Conservation (phyloP, 2,113 vertebrate genomes). For the Holacanthus passer region DNA sequence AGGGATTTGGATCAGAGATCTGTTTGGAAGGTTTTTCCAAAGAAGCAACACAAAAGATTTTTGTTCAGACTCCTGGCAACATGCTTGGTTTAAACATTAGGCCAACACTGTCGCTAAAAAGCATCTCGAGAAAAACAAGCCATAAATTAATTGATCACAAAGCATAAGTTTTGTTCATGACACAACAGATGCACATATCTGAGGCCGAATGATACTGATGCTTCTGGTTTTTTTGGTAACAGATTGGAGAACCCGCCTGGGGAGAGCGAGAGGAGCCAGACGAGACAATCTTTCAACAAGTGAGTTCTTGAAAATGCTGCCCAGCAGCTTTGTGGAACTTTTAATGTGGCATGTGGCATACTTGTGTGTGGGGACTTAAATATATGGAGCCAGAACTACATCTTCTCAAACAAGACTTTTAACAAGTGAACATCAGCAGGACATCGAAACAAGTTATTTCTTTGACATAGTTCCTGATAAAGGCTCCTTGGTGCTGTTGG, state of each 20-base stretch:
- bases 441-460: not conserved
- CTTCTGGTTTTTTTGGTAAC: constrained; percentile 4
- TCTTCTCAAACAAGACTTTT: not conserved
- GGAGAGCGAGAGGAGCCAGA: constrained; percentile 71
- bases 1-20: constrained; percentile 19
- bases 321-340: constrained; percentile 1
- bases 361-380: not conserved
- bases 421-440: not conserved
- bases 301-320: constrained; percentile 58
- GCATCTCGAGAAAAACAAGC: constrained; percentile 5
- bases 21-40: constrained; percentile 20
- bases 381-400: not conserved
- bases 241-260: constrained; percentile 83
- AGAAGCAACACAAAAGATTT: constrained; percentile 7
- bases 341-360: not conserved
- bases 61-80: not conserved
- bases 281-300: constrained; percentile 83
- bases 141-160: not conserved
- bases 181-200: constrained; percentile 10
- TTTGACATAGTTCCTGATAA: too few species aligned
- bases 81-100: not conserved
- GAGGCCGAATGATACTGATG: not conserved
- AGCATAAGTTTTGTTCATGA: constrained; percentile 25
- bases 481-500: not conserved
- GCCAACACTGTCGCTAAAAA: not conserved